Conservation (phyloP, 2,888 invertebrate genomes). For the Choristoneura rosaceana region DNA sequence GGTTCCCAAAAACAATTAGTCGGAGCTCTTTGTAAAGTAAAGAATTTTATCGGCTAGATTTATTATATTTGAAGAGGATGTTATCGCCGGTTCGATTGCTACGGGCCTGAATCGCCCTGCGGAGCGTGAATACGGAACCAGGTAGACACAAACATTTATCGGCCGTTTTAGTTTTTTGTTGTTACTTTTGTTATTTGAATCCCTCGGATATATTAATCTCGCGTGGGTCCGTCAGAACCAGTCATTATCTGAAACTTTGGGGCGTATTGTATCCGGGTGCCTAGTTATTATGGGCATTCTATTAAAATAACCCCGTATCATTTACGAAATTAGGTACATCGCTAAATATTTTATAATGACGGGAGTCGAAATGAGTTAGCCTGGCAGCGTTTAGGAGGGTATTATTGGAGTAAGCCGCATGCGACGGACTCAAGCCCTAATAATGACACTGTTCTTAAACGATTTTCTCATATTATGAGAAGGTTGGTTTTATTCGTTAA, state of each 20-base stretch:
- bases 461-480: constrained; percentile 54
- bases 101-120: constrained; percentile 58
- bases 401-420: constrained; percentile 62
- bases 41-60: constrained; percentile 80
- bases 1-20: constrained; percentile 78
- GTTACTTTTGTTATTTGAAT: constrained; percentile 76
- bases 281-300: constrained; percentile 82
- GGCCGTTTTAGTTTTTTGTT: constrained; percentile 81
- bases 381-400: constrained; percentile 69
- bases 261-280: constrained; percentile 82
- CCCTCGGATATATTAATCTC: constrained; percentile 84
- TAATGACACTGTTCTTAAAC: constrained; percentile 67
- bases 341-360: constrained; percentile 85
- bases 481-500: constrained; percentile 57
- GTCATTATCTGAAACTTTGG: constrained; percentile 82
- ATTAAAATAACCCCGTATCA: constrained; percentile 81
- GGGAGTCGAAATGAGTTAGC: constrained; percentile 69
- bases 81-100: constrained; percentile 74
- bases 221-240: constrained; percentile 76
- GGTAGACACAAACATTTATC: constrained; percentile 80
- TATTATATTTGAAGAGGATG: constrained; percentile 81
- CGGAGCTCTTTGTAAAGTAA: constrained; percentile 70
- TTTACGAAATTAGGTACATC: constrained; percentile 82
- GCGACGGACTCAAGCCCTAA: constrained; percentile 52
- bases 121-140: constrained; percentile 63